Conservation (phyloP, 2,797 vertebrate species). For the Mormyrops boulengeri region DNA sequence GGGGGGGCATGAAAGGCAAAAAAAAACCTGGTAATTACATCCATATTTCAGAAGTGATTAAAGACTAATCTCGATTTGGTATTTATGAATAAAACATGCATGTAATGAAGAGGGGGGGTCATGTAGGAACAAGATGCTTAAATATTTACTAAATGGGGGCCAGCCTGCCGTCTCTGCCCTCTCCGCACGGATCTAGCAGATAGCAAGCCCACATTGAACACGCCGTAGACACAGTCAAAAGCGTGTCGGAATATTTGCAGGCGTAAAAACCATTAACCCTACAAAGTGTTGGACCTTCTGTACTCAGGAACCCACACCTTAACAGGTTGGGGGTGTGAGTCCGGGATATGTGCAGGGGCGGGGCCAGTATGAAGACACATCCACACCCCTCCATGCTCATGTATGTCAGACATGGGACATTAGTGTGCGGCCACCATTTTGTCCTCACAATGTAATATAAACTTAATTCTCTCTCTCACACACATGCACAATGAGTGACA, state of each 20-base stretch:
- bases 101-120: slow-evolving; percentile 54
- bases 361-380: neutral
- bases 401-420: neutral
- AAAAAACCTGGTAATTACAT: slow-evolving; percentile 60
- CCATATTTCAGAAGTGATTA: slow-evolving; percentile 46
- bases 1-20: slow-evolving; percentile 34
- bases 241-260: neutral
- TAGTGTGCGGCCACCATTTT: neutral
- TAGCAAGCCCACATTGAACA: neutral
- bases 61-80: slow-evolving; percentile 63
- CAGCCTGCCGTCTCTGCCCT: neutral
- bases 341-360: neutral
- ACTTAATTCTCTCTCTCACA: neutral
- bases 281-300: neutral
- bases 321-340: neutral
- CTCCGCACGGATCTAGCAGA: neutral
- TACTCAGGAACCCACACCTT: neutral
- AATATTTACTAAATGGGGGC: slow-evolving; percentile 62
- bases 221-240: neutral
- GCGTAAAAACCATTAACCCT: neutral
- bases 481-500: neutral
- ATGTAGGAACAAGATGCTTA: slow-evolving; percentile 61
- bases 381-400: neutral
- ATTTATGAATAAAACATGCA: slow-evolving; percentile 72
- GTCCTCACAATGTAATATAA: neutral